phyloP scores from a whole-genome alignment of 2,888 invertebrate species.

The Rhamnusium bicolor region DNA sequence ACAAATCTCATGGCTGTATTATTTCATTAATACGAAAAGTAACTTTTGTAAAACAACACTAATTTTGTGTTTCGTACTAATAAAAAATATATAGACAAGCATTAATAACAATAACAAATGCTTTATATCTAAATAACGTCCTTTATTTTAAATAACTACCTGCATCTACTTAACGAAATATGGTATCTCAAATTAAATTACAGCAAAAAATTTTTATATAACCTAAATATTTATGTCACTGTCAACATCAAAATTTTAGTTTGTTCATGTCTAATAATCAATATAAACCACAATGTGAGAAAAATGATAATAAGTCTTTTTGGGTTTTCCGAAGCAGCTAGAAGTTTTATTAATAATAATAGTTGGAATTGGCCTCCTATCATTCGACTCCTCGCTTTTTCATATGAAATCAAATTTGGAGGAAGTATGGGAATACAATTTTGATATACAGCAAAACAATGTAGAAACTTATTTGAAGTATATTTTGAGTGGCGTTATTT shows the following conservation, averaged over 20 bases:
- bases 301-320: conserved; percentile 34
- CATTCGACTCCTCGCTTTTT: conserved; percentile 74
- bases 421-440: conserved; percentile 74
- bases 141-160: too few species aligned
- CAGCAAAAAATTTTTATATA: neutral
- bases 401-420: conserved; percentile 74
- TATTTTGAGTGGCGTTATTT: conserved; percentile 72
- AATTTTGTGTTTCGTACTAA: too few species aligned
- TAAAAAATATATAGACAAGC: too few species aligned
- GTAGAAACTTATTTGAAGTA: conserved; percentile 72
- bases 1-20: too few species aligned
- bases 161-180: too few species aligned
- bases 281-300: conserved; percentile 15
- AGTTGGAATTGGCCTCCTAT: conserved; percentile 72
- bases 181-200: too few species aligned
- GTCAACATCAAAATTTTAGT: conserved; percentile 30
- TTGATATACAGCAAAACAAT: conserved; percentile 70
- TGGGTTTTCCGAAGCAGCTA: conserved; percentile 72
- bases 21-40: too few species aligned
- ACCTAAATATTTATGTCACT: conserved; percentile 6
- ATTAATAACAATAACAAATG: too few species aligned
- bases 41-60: too few species aligned
- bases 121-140: too few species aligned
- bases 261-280: neutral
- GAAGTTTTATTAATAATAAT: conserved; percentile 74